Evolutionary conservation across 2,113 vertebrate species (phyloP).

Genomic region (Nannobrachium achirus): DNA sequence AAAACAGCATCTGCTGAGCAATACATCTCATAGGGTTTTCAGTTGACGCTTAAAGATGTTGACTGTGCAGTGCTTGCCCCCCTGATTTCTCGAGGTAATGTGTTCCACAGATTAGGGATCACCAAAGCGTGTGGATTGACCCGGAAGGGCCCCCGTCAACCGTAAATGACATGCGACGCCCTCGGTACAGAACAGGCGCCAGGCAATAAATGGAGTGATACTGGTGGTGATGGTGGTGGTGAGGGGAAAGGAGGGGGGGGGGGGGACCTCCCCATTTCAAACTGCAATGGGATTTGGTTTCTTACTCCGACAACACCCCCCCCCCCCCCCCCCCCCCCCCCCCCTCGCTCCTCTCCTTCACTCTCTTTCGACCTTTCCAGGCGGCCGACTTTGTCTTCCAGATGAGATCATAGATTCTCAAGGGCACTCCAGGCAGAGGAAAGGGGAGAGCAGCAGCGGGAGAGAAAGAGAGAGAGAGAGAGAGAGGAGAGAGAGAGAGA

Average conservation of each 20-base stretch:
- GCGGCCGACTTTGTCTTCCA: constrained; percentile 40
- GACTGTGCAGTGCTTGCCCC: no score
- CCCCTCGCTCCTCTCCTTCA: constrained; percentile 3
- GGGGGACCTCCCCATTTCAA: constrained; percentile 14
- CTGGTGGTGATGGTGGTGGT: background rate
- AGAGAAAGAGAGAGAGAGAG: background rate
- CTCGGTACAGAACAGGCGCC: constrained; percentile 15
- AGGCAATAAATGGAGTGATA: constrained; percentile 10
- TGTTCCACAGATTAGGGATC: background rate
- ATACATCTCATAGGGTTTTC: no score
- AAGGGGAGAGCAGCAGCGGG: background rate
- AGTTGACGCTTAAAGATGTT: no score
- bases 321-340: background rate
- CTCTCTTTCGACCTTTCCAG: constrained; percentile 28
- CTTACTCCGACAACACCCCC: background rate
- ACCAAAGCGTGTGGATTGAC: constrained; percentile 6
- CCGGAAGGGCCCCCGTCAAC: constrained; percentile 2
- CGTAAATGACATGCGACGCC: constrained; percentile 18
- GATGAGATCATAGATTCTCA: constrained; percentile 44
- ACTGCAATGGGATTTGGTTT: constrained; percentile 31
- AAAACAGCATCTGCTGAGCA: no score
- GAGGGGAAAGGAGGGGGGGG: background rate
- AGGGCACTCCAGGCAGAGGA: constrained; percentile 22
- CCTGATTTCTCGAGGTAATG: no score
- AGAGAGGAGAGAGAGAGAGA: background rate